Percentiles rank a stretch among this genome's conserved stretches.
Evolutionary conservation across 2,888 invertebrate species (phyloP).

Genomic region (Amblyjoppa proteus): DNA sequence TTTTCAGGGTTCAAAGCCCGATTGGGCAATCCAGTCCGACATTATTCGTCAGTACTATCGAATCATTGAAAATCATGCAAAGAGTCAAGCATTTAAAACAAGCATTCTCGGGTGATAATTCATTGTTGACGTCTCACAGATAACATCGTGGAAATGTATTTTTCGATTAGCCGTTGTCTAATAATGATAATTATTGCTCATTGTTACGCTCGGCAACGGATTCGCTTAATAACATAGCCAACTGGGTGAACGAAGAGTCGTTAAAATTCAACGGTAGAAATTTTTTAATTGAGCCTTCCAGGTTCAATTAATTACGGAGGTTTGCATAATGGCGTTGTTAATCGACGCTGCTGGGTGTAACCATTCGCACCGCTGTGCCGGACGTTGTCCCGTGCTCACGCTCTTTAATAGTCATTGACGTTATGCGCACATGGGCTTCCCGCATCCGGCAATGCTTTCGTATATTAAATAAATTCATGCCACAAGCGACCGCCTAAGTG

Average conservation of each 20-base stretch:
- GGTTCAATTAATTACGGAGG: constrained; percentile 27
- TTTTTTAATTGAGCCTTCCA: constrained; percentile 23
- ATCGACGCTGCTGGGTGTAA: not conserved
- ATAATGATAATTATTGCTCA: not conserved
- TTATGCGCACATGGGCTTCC: not conserved
- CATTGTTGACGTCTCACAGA: not conserved
- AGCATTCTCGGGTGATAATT: not conserved
- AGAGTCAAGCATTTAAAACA: too few relatives aligned
- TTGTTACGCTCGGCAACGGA: not conserved
- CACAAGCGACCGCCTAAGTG: not conserved
- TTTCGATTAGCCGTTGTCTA: not conserved
- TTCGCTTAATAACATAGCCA: not conserved
- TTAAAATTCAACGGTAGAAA: constrained; percentile 43
- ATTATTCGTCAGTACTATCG: not conserved
- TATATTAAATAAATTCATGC: not conserved
- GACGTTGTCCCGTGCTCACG: constrained; percentile 12
- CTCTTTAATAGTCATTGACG: constrained; percentile 28
- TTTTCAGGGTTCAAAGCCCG: not conserved
- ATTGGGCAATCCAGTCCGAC: not conserved
- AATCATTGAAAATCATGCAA: not conserved
- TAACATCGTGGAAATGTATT: not conserved
- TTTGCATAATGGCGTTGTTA: constrained; percentile 56
- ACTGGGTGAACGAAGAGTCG: constrained; percentile 41
- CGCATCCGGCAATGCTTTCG: constrained; percentile 11
- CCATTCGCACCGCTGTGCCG: constrained; percentile 16